These are phyloP conservation scores for Atlantisia rogersi DNA, from an alignment of 2,113 vertebrate genomes.

Conservation along the genomic window DNA sequence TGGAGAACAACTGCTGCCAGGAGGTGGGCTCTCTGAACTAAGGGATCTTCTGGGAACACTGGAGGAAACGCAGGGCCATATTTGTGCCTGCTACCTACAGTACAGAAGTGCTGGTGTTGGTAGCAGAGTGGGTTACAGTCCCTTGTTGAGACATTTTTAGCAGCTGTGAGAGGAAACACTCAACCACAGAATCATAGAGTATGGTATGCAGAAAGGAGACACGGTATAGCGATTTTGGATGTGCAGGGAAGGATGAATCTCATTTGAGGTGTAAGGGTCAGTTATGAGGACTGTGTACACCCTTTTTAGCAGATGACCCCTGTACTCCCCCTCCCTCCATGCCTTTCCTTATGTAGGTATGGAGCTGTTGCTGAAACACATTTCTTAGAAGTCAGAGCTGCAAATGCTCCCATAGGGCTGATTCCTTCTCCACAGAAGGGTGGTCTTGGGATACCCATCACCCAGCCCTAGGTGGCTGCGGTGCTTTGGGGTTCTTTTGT, in stretches of 20 bases:
- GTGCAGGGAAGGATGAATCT: not conserved
- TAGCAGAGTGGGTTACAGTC: not conserved
- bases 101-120: not conserved
- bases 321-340: not conserved
- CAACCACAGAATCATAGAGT: too few relatives aligned
- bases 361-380: not conserved
- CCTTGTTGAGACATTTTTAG: not conserved
- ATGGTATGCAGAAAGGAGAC: not conserved
- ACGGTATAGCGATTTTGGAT: rapidly evolving
- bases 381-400: not conserved
- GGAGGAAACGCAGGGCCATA: not conserved
- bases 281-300: not conserved
- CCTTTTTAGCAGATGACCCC: not conserved
- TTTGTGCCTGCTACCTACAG: not conserved
- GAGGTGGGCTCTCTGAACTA: not conserved
- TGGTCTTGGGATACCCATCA: not conserved
- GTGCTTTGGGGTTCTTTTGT: not conserved
- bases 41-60: not conserved
- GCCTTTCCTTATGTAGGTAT: not conserved
- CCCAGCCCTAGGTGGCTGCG: not conserved
- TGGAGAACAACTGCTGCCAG: not conserved
- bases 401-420: not conserved
- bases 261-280: not conserved
- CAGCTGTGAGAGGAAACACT: not conserved
- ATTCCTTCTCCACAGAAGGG: not conserved